Base-by-base conservation (phyloP, 1,140 invertebrate species). In the Cyphomyrmex costatus region DNA sequence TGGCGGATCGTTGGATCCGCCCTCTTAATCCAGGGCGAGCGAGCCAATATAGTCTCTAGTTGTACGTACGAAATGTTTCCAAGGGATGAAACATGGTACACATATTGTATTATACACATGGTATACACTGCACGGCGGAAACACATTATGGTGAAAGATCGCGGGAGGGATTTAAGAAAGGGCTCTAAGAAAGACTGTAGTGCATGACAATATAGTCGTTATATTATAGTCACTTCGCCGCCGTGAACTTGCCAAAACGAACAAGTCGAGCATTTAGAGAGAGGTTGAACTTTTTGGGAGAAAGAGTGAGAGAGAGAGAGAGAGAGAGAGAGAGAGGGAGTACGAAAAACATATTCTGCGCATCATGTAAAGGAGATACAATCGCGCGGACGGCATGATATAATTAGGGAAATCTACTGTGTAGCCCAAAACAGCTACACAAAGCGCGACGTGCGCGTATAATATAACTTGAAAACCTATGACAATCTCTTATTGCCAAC, bases 171-270 rank as follows among this genome's bases (percentile, higher is more conserved):
- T 83, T 79, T 85, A 73, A 61, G 24, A 63, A 63, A 88, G 89
- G 89, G 87, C 89, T 93, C 87, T 93, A 92, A 84, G 91, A 92
- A 92, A 94, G 91, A 94, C 93, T 93, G 91, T 94, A 94, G 93
- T 94, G 92, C 92, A 93, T 94, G 93, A 94, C 94, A 94, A 95
- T 95, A 95, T 95, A 94, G 93, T 91, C 91, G 89, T 93, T 93
- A 91, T 89, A 91, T 79, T 86, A 83, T 86, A 91, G 74, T 89
- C 73, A 87, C 90, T 84, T 90, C 49, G 89, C 89, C 88, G 86
- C 89, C 89, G 86, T 86, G 89, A 90, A 88, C 78, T 90, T 90
- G 89, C 89, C 89, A 90, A 90, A 88, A 66, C 5, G 24, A 56
- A 83, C 36, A 51, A 71, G 83, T 10, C 63, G 68, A 80, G 53